phyloP scores from a whole-genome alignment of 2,888 invertebrate genomes.

The Pterostichus madidus region DNA sequence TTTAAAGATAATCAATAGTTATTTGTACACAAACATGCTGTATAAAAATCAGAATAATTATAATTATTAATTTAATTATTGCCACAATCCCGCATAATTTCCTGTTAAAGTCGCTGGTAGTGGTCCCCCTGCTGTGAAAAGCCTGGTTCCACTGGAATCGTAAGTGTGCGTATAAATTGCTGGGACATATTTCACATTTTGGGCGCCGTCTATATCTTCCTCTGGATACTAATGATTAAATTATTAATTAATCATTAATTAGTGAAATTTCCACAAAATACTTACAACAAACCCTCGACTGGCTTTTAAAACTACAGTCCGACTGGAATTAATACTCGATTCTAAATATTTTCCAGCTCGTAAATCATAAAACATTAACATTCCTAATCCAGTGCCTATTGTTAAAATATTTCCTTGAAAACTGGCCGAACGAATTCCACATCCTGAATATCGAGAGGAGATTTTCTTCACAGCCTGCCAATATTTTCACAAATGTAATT shows the following conservation, averaged over 20 bases:
- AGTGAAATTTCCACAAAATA: constrained; percentile 68
- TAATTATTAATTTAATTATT: constrained; percentile 78
- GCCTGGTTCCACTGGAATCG: constrained; percentile 92
- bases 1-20: no score
- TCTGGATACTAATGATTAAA: constrained; percentile 76
- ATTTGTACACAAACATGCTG: no score
- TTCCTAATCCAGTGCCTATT: constrained; percentile 94
- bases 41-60: no score
- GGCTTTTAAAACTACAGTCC: constrained; percentile 92
- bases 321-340: constrained; percentile 92
- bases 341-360: constrained; percentile 94
- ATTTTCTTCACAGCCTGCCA: constrained; percentile 86
- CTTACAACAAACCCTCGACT: constrained; percentile 94
- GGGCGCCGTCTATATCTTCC: constrained; percentile 90
- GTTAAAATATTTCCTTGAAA: constrained; percentile 95
- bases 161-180: constrained; percentile 98
- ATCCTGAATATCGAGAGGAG: constrained; percentile 92
- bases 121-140: constrained; percentile 97
- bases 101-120: constrained; percentile 94
- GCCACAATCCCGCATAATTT: constrained; percentile 97
- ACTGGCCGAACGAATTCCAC: constrained; percentile 94
- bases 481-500: background rate
- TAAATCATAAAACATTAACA: constrained; percentile 96
- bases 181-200: constrained; percentile 92
- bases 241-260: background rate